Evolutionary conservation across 1,140 invertebrate species (phyloP), one percentile per base, ranked within the genome.

Genomic region (Theocolax elegans): DNA sequence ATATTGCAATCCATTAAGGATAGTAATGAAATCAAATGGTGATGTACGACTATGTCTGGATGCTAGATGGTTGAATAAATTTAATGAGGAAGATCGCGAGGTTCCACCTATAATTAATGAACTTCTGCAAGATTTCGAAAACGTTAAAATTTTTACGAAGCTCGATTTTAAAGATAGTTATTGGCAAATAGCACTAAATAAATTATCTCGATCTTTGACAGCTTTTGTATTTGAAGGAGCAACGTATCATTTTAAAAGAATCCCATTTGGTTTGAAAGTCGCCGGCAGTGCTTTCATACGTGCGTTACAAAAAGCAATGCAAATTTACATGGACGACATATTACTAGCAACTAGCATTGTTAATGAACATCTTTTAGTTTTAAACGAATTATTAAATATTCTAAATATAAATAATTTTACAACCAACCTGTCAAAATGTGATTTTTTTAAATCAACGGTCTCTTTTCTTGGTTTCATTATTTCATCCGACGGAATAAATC

Each of bases 121-220:
- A 59, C 38, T 82, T 9, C 44, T 80, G 38, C 75, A 76, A 60
- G n/a, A n/a, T n/a, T n/a, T n/a, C n/a, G n/a, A n/a, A n/a, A n/a
- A n/a, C n/a, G n/a, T n/a, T n/a, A n/a, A n/a, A n/a, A n/a, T n/a
- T n/a, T n/a, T n/a, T n/a, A n/a, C n/a, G n/a, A n/a, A n/a, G n/a
- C n/a, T n/a, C n/a, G n/a, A n/a, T n/a, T n/a, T n/a, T n/a, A n/a
- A n/a, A n/a, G n/a, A n/a, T n/a, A n/a, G n/a, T n/a, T 82, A 82
- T 66, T 83, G 81, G 72, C 79, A 82, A 70, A 77, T 81, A n/a
- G 74, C 78, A 0, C 63, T 82, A 23, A 54, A 60, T 15, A 23
- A 60, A 27, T 67, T 76, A 0, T 77, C 75, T 7, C 17, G 49
- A 6, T 6, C 17, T 15, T 27, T 51, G 48, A 80, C 79, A 1